These are phyloP conservation scores for Cosmia pyralina DNA, from an alignment of 2,888 invertebrate species.

Conservation along the genomic window DNA sequence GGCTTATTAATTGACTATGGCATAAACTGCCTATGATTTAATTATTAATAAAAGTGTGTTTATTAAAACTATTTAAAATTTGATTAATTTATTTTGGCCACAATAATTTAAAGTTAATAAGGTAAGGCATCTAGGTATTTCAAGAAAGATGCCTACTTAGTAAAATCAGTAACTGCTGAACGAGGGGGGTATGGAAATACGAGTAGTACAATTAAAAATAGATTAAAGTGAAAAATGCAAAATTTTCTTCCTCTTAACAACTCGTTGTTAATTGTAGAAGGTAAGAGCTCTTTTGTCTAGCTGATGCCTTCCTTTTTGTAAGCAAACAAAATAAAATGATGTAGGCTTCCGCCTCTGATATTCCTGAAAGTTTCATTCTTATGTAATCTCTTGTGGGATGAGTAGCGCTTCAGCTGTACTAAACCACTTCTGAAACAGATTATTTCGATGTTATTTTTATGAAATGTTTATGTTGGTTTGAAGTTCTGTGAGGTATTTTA, in stretches of 20 bases:
- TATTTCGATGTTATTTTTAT: background rate
- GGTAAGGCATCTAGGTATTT: background rate
- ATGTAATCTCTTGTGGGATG: constrained; percentile 31
- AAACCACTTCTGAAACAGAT: background rate
- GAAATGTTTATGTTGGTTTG: background rate
- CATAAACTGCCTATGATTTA: background rate
- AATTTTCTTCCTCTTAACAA: constrained; percentile 56
- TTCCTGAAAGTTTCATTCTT: constrained; percentile 43
- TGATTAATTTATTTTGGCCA: background rate
- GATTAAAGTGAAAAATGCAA: background rate
- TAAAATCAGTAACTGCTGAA: background rate
- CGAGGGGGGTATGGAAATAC: too few relatives aligned
- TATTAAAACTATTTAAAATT: background rate
- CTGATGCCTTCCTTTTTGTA: constrained; percentile 35
- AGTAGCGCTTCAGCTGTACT: constrained; percentile 22
- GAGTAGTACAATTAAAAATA: background rate
- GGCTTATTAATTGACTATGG: too few relatives aligned
- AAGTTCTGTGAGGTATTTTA: background rate
- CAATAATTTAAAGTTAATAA: too few relatives aligned
- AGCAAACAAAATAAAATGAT: constrained; percentile 52
- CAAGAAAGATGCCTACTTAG: background rate
- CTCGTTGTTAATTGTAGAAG: constrained; percentile 57
- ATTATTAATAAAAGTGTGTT: background rate
- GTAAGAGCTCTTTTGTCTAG: constrained; percentile 52
- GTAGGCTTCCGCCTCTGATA: constrained; percentile 37